Conservation (phyloP, 1,140 invertebrate species). For the Belonocnema kinseyi region DNA sequence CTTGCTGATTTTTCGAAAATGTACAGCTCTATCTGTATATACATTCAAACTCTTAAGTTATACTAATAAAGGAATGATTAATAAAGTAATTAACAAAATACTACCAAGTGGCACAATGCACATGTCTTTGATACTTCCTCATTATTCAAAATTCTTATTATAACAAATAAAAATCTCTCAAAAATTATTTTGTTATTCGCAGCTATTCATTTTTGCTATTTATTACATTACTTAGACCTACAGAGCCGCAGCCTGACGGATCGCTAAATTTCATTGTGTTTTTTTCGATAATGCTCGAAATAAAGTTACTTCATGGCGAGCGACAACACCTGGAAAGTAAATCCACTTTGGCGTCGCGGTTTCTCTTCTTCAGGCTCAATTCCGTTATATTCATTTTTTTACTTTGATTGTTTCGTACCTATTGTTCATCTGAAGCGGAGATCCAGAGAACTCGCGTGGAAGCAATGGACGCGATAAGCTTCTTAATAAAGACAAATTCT, state of each 20-base stretch:
- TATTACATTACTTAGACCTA: constrained; percentile 60
- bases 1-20: constrained; percentile 3
- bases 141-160: background rate
- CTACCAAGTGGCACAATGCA: no score
- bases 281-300: constrained; percentile 48
- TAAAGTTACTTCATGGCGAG: constrained; percentile 52
- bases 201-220: constrained; percentile 68
- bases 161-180: background rate
- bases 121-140: no score
- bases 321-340: constrained; percentile 47
- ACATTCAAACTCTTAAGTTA: constrained; percentile 1
- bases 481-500: no score
- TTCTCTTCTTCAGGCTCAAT: constrained; percentile 8
- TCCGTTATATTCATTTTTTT: background rate
- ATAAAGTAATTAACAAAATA: no score
- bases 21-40: background rate
- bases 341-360: constrained; percentile 41
- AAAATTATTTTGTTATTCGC: constrained; percentile 71
- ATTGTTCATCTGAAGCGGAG: background rate
- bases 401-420: background rate
- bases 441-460: no score
- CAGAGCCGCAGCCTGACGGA: constrained; percentile 59
- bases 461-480: no score
- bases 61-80: no score
- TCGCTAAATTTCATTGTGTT: constrained; percentile 72